Evolutionary conservation across 2,113 vertebrate species (phyloP), one percentile per base, ranked within the genome.

Genomic region (Rhynchomys soricoides): DNA sequence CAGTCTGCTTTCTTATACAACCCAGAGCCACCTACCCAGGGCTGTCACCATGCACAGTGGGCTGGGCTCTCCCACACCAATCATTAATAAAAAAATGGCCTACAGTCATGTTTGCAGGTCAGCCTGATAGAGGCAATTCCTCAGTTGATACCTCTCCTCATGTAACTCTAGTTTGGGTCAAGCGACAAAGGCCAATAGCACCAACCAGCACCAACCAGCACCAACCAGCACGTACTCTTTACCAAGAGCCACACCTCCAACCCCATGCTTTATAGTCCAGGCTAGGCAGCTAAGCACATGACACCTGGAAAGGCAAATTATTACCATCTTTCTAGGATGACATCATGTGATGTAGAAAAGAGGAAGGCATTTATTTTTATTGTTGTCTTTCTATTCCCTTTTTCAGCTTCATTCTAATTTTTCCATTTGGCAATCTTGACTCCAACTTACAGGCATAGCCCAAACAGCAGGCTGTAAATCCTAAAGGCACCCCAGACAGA

Each of bases 231-330:
- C 21, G 37, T 73, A 7, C 4, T 74, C 40, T 26, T 43, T 26
- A 74, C 40, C 19, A 73, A 40, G 71, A 40, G n/a, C 16, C 7
- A 22, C 19, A n/a, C n/a, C 19, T 73, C n/a, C 1, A 24, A 24
- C 43, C 43, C 7, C 73, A 50, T 31, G 45, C 43, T 89, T 91
- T 91, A 86, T 79, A 89, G 8, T 68, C 59, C 3, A 74, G 55
- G 34, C 43, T 82, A 95, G 94, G 66, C 31, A 66, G 29, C 64
- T 66, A 66, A 66, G 26, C 26, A 66, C 26, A 31, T 31, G 4
- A 21, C n/a, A 87, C 17, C 52, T 87, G 73, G 91, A 87, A 94
- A 89, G 89, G 82, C 52, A 24, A 93, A 74, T 71, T 57, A 87
- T 40, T 85, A 85, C 75, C 52, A 93, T 87, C 92, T 70, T 82